Evolutionary conservation across 2,113 vertebrate species (phyloP).

Genomic region (Chamaetylas fuelleborni): DNA sequence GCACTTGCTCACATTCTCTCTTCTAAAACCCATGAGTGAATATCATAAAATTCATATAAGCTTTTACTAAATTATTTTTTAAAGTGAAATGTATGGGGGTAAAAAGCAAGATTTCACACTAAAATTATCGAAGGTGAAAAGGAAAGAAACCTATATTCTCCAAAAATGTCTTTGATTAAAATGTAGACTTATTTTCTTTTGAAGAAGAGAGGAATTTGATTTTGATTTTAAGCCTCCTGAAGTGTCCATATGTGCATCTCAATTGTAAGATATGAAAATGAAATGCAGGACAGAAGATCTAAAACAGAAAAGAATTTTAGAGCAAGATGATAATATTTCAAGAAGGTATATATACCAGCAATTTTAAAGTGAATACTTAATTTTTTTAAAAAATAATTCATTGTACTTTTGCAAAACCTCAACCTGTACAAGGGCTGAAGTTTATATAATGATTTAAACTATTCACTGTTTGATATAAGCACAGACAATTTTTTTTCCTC

Average conservation of each 20-base stretch:
- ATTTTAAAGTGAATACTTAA: background rate
- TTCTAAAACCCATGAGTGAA: background rate
- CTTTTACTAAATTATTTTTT: background rate
- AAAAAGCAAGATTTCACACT: background rate
- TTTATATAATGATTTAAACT: background rate
- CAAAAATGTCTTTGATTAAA: constrained; percentile 14
- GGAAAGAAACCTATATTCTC: background rate
- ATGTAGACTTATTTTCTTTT: constrained; percentile 33
- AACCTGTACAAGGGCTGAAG: background rate
- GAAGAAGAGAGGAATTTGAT: constrained; percentile 31
- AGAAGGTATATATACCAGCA: background rate
- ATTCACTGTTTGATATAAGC: background rate
- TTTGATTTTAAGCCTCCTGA: background rate
- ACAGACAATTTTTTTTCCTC: background rate
- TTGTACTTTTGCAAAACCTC: background rate
- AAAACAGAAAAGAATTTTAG: background rate
- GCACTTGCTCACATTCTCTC: background rate
- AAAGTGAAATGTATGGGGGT: background rate
- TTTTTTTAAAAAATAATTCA: background rate
- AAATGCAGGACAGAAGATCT: background rate
- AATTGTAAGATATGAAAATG: background rate
- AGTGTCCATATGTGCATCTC: background rate
- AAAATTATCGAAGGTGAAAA: background rate
- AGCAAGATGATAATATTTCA: background rate
- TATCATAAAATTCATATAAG: background rate